Evolutionary conservation across 2,113 vertebrate species (phyloP).

Genomic region (Macaca nemestrina): DNA sequence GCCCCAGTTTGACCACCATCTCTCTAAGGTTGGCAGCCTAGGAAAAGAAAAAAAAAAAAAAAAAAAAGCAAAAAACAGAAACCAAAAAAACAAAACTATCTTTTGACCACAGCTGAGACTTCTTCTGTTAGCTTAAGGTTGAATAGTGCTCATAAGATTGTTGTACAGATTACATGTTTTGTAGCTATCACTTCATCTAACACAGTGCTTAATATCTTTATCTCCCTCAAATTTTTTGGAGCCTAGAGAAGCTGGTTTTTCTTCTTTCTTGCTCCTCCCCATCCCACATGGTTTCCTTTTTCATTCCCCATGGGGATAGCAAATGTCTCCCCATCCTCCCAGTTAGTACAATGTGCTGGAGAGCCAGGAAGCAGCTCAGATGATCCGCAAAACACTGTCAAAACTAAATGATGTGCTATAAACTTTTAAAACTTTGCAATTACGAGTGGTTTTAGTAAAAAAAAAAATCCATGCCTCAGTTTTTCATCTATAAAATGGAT

Average conservation of each 20-base stretch:
- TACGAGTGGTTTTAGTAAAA: constrained; percentile 30
- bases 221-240: neutral
- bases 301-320: neutral
- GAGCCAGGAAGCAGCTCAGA: neutral
- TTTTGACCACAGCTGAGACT: neutral
- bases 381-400: neutral
- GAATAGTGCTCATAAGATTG: neutral
- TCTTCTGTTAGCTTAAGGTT: neutral
- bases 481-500: neutral
- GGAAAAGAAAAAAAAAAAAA: too few species aligned
- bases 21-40: neutral
- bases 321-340: neutral
- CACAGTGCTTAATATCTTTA: neutral
- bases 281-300: neutral
- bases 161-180: neutral
- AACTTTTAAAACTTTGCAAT: neutral
- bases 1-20: neutral
- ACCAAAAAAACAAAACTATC: neutral
- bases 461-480: neutral
- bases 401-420: neutral
- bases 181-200: neutral
- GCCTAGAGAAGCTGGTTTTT: neutral
- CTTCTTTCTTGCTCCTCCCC: neutral
- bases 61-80: neutral
- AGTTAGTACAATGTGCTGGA: neutral